Evolutionary conservation across 2,113 vertebrate species (phyloP).

Genomic region (Helogale parvula): DNA sequence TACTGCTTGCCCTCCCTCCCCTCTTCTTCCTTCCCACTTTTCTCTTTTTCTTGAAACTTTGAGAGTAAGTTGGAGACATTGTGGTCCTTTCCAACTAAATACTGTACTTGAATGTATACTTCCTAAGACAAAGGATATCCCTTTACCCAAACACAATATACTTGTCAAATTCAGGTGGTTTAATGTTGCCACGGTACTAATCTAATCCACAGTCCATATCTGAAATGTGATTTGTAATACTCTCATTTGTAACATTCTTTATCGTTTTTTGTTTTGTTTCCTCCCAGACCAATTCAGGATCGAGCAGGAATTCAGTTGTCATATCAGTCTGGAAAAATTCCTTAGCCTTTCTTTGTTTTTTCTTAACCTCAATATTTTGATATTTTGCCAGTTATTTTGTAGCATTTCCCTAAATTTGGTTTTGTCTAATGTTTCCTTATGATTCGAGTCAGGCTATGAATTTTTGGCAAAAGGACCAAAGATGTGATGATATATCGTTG

Average conservation of each 20-base stretch:
- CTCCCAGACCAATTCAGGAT: not conserved
- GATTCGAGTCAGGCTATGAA: constrained; percentile 37
- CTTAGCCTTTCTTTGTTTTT: not conserved
- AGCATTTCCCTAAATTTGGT: not conserved
- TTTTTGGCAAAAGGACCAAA: constrained; percentile 38
- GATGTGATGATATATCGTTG: not conserved
- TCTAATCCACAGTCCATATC: not conserved
- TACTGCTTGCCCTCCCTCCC: not conserved
- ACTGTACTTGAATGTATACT: not conserved
- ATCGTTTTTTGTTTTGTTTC: no score
- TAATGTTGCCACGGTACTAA: not conserved
- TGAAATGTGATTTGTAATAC: not conserved
- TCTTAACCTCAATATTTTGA: not conserved
- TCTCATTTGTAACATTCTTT: not conserved
- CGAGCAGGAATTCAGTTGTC: not conserved
- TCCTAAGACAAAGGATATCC: not conserved
- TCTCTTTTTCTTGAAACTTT: not conserved
- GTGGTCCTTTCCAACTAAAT: not conserved
- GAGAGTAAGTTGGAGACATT: not conserved
- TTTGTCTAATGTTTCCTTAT: constrained; percentile 41
- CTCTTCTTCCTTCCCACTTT: not conserved
- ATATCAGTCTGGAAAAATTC: not conserved
- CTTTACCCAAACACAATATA: not conserved
- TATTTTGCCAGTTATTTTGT: not conserved
- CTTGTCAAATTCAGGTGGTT: not conserved